These are phyloP conservation scores for Hydrozoanthus gracilis DNA, from an alignment of 92 coral and sea anemone species.

Conservation along the genomic window DNA sequence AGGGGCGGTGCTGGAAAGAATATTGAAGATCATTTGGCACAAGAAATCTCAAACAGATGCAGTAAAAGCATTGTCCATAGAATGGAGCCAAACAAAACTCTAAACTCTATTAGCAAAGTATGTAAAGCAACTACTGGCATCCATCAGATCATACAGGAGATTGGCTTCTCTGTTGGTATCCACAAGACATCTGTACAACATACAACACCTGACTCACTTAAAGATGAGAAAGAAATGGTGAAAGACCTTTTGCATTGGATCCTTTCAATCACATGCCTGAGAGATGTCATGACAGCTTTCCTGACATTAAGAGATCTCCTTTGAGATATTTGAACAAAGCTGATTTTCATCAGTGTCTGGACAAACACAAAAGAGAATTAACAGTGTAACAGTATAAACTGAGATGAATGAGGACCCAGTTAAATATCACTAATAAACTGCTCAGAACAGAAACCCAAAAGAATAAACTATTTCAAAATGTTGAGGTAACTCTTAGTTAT, in stretches of 20 bases:
- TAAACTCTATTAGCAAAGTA: constrained; percentile 45
- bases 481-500: constrained; percentile 10
- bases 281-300: constrained; percentile 32
- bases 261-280: constrained; percentile 47
- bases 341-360: constrained; percentile 47
- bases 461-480: not conserved
- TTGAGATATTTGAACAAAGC: constrained; percentile 30
- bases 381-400: not conserved
- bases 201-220: constrained; percentile 42
- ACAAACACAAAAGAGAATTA: constrained; percentile 16
- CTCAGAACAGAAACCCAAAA: not conserved
- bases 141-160: constrained; percentile 34
- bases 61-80: constrained; percentile 60
- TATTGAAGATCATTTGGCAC: constrained; percentile 60
- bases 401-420: constrained; percentile 11
- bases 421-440: not conserved
- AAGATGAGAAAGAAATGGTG: constrained; percentile 56
- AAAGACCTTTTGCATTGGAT: constrained; percentile 36
- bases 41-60: constrained; percentile 46
- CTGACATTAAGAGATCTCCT: constrained; percentile 47
- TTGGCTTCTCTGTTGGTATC: constrained; percentile 61
- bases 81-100: constrained; percentile 78
- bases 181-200: constrained; percentile 37
- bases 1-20: constrained; percentile 56
- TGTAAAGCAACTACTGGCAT: constrained; percentile 55